phyloP scores from a whole-genome alignment of 2,888 invertebrate species.

The Mesodorylaimus sp. region DNA sequence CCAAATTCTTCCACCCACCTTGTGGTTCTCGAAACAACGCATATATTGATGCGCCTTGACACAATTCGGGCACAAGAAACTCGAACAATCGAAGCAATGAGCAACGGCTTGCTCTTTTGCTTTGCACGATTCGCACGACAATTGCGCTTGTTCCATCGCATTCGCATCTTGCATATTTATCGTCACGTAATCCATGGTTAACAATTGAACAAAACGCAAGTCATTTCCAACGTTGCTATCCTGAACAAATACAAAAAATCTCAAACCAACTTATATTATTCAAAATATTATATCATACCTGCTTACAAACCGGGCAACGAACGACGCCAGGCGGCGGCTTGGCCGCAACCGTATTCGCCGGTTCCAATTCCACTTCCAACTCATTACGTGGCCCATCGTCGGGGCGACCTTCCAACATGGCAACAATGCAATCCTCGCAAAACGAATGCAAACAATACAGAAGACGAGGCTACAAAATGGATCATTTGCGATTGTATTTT shows the following conservation, averaged over 20 bases:
- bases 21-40: conserved; percentile 85
- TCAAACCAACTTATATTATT: conserved; percentile 4
- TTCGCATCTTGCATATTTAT: conserved; percentile 38
- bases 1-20: conserved; percentile 24
- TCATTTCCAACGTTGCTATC: conserved; percentile 26
- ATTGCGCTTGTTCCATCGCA: conserved; percentile 50
- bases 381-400: not conserved
- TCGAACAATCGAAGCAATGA: conserved; percentile 80
- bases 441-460: conserved; percentile 83
- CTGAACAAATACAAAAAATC: conserved; percentile 7
- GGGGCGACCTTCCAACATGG: conserved; percentile 16
- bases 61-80: conserved; percentile 77
- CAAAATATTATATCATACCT: conserved; percentile 37
- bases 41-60: conserved; percentile 87
- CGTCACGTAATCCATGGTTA: conserved; percentile 67
- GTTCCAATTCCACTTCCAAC: conserved; percentile 11
- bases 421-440: conserved; percentile 63
- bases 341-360: conserved; percentile 21
- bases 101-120: conserved; percentile 82
- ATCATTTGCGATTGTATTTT: not conserved
- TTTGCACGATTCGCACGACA: conserved; percentile 74
- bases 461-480: conserved; percentile 48
- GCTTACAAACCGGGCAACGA: conserved; percentile 48
- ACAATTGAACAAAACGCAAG: conserved; percentile 43
- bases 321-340: conserved; percentile 23